Percentiles rank a stretch among this genome's conserved stretches.
These are phyloP conservation scores for Ascidia mentula DNA, from an alignment of 23 tunicate genomes.

Conservation along the genomic window DNA sequence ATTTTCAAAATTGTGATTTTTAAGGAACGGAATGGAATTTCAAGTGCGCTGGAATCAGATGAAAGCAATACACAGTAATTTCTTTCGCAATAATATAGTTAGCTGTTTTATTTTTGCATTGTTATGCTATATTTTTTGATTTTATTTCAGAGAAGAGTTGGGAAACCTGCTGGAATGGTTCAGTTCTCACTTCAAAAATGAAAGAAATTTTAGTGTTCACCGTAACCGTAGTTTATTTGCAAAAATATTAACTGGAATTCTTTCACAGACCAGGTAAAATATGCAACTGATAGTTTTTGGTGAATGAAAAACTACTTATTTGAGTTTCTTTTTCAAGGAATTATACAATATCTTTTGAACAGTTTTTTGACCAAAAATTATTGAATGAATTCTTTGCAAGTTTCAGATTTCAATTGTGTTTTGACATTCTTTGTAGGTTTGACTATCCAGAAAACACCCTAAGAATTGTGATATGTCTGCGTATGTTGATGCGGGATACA, in stretches of 20 bases:
- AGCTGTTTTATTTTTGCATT: not conserved
- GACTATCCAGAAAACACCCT: constrained; percentile 33
- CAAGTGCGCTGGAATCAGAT: not conserved
- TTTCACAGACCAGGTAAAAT: constrained; percentile 11
- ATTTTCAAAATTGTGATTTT: constrained; percentile 3
- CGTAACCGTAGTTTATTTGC: constrained; percentile 39
- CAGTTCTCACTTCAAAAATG: constrained; percentile 52
- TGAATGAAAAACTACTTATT: not conserved
- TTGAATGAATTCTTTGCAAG: too few species aligned
- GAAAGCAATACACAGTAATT: not conserved
- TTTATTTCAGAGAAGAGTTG: constrained; percentile 4
- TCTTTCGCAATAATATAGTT: too few species aligned
- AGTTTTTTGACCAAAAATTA: too few species aligned
- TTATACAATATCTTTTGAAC: too few species aligned
- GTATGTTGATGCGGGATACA: constrained; percentile 75
- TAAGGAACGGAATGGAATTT: not conserved
- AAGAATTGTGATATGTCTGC: constrained; percentile 45
- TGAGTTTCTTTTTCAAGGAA: too few species aligned
- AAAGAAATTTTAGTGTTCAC: constrained; percentile 54
- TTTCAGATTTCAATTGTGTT: too few species aligned
- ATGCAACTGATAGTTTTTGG: not conserved
- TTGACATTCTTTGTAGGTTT: constrained; percentile 6
- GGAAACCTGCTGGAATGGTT: constrained; percentile 85
- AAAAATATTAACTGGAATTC: constrained; percentile 20
- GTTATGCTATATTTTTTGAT: not conserved